These are phyloP conservation scores for Phrynocephalus guinanensis DNA, from an alignment of 2,797 vertebrate genomes.

Conservation along the genomic window DNA sequence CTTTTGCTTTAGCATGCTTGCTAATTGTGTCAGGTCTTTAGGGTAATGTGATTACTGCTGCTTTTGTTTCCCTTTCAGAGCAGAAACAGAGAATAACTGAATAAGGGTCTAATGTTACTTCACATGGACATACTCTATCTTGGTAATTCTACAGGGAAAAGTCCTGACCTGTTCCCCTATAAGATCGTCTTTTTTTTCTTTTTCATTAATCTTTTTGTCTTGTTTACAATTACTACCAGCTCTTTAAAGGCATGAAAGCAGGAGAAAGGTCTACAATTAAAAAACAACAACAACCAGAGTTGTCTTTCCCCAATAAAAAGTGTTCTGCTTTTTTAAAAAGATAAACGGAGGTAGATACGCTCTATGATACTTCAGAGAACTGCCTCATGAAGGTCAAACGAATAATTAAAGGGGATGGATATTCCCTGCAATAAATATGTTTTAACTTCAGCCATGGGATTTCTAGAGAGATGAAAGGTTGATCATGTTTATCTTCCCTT, in stretches of 20 bases:
- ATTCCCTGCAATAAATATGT: no score
- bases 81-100: not conserved
- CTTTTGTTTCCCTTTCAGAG: conserved; percentile 52
- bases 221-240: not conserved
- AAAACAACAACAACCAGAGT: not conserved
- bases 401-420: no score
- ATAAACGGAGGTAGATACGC: no score
- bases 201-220: conserved; percentile 4
- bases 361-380: no score
- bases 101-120: conserved; percentile 25
- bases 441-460: no score
- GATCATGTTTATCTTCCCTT: no score
- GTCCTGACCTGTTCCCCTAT: not conserved
- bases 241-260: not conserved
- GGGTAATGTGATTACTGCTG: conserved; percentile 56
- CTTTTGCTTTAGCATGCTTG: conserved; percentile 59
- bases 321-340: no score
- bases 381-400: no score
- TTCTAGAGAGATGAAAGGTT: no score
- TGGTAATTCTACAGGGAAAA: conserved; percentile 16
- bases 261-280: not conserved
- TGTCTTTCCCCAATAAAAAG: no score
- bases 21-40: conserved; percentile 67
- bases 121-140: conserved; percentile 23
- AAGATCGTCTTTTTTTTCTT: conserved; percentile 9